A percentile compares a stretch with the other conserved stretches of the same genome.
Evolutionary conservation across 2,113 vertebrate species (phyloP).

Genomic region (Edolisoma coerulescens): DNA sequence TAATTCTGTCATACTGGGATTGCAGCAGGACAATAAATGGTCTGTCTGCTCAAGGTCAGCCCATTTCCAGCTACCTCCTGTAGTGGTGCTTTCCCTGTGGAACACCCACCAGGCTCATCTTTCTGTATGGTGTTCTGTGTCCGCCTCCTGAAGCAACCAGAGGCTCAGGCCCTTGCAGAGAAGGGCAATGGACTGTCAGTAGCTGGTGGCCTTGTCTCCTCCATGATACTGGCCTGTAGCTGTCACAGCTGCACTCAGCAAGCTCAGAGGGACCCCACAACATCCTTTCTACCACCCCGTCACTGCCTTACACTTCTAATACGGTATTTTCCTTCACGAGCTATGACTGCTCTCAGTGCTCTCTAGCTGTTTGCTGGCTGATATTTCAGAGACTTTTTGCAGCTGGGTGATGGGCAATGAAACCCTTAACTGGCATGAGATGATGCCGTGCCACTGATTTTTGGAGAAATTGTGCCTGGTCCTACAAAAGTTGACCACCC

Average conservation of each 20-base stretch:
- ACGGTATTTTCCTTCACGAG: accelerated
- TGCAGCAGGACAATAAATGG: neutral
- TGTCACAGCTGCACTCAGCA: neutral
- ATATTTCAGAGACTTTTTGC: neutral
- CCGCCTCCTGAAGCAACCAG: neutral
- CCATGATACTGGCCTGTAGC: neutral
- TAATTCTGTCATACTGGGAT: neutral
- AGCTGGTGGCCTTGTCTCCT: neutral
- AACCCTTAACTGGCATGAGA: neutral
- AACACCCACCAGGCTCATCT: neutral
- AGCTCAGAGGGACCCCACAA: neutral
- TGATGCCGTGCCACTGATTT: neutral
- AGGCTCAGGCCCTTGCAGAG: neutral
- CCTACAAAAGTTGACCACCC: neutral
- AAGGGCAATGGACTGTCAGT: neutral
- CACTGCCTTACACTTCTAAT: neutral
- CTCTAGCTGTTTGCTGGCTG: neutral
- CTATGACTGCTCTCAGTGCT: neutral
- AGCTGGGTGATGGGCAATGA: neutral
- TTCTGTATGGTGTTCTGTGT: accelerated
- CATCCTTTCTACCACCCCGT: neutral
- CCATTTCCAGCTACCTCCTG: neutral
- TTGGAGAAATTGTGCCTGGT: neutral
- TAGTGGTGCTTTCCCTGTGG: neutral
- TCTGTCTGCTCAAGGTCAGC: neutral